Conservation (phyloP, 2,113 vertebrate genomes). For the Nycticryphes semicollaris region DNA sequence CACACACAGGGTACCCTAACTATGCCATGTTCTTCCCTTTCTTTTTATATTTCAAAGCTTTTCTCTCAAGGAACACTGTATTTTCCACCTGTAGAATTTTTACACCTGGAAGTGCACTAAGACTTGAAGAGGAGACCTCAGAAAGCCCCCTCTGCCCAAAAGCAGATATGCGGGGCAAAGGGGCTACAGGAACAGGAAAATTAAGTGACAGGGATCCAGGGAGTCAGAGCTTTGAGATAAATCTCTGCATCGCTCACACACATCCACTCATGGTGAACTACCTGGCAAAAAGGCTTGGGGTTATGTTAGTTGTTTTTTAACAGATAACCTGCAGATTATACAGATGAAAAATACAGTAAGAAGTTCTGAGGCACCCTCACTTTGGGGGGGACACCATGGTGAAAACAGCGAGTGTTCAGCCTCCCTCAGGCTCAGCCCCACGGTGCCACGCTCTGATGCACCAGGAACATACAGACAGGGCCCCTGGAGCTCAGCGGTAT, state of each 20-base stretch:
- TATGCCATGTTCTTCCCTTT: accelerated
- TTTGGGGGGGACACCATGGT: background rate
- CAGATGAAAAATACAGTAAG: background rate
- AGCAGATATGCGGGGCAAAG: background rate
- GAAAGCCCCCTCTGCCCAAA: background rate
- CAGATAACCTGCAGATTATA: background rate
- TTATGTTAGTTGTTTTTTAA: background rate
- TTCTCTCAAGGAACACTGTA: background rate
- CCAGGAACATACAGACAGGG: background rate
- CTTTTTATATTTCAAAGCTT: background rate
- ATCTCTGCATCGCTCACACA: background rate
- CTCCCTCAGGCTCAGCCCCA: background rate
- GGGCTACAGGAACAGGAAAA: background rate
- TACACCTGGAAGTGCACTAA: background rate
- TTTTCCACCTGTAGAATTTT: background rate
- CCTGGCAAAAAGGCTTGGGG: background rate
- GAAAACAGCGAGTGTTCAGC: background rate
- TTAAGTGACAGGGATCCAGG: background rate
- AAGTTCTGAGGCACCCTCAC: background rate
- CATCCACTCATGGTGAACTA: background rate
- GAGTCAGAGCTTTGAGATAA: background rate
- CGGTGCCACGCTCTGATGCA: background rate
- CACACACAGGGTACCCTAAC: background rate
- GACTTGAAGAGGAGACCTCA: background rate
- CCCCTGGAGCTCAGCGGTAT: background rate